Conservation (phyloP, 2,797 vertebrate genomes). For the Alcedo atthis region DNA sequence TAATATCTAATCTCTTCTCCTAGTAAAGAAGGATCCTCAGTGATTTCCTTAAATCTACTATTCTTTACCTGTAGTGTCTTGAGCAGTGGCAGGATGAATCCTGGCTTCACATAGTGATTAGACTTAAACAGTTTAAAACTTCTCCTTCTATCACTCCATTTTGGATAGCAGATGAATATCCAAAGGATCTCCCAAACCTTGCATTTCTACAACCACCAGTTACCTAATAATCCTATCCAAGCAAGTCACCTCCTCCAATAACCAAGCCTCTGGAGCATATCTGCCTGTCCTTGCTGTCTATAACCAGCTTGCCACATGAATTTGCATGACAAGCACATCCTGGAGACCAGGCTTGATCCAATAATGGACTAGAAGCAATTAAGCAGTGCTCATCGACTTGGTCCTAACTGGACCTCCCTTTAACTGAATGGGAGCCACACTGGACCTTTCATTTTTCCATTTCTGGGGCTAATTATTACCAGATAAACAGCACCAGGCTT, state of each 20-base stretch:
- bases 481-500: slow-evolving; percentile 57
- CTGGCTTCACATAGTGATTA: not conserved
- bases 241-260: not conserved
- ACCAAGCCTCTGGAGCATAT: not conserved
- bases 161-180: not conserved
- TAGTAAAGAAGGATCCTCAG: not conserved
- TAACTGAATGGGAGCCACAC: not conserved
- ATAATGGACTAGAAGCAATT: slow-evolving; percentile 3
- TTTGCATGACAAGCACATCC: not conserved
- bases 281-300: not conserved
- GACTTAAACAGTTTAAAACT: not conserved
- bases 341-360: not conserved
- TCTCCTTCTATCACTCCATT: not conserved
- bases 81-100: not conserved
- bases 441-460: not conserved
- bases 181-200: not conserved
- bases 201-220: rapidly evolving
- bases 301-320: not conserved
- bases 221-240: not conserved
- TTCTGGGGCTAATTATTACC: slow-evolving; percentile 48
- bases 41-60: not conserved
- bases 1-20: not conserved
- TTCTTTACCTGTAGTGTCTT: not conserved
- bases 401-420: slow-evolving; percentile 35
- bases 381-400: not conserved